These are phyloP conservation scores for Folsomia candida DNA, from an alignment of 2,888 invertebrate species.

Conservation along the genomic window DNA sequence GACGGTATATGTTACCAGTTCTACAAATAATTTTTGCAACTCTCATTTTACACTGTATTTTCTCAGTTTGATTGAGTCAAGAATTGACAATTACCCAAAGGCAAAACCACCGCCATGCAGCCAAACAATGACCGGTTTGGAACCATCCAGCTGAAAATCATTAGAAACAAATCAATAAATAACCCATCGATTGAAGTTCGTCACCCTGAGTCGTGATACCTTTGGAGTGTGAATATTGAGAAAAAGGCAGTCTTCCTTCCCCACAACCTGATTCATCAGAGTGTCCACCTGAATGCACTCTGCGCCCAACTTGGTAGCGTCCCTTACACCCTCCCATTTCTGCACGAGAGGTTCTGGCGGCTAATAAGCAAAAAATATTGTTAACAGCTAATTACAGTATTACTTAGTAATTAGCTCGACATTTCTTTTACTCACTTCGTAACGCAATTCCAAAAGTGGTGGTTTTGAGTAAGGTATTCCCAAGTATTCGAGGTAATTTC, in stretches of 20 bases:
- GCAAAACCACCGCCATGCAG: neutral
- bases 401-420: too few species aligned
- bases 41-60: too few species aligned
- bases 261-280: neutral
- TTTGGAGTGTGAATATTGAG: neutral
- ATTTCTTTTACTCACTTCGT: too few species aligned
- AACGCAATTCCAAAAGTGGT: neutral
- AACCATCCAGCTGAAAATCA: neutral
- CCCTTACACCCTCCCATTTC: constrained; percentile 2
- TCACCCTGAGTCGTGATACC: too few species aligned
- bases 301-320: neutral
- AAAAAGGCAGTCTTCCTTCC: constrained; percentile 2
- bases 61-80: too few species aligned
- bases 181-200: too few species aligned
- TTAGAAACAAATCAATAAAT: too few species aligned
- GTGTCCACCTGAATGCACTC: neutral
- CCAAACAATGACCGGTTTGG: neutral
- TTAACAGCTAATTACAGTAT: too few species aligned
- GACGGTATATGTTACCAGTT: neutral
- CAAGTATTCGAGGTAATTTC: constrained; percentile 2
- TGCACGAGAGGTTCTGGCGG: neutral
- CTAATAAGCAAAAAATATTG: too few species aligned
- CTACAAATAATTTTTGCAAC: neutral
- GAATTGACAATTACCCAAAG: too few species aligned
- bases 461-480: neutral